phyloP scores from a whole-genome alignment of 2,797 vertebrate species.

The Cirrhinus mrigala region DNA sequence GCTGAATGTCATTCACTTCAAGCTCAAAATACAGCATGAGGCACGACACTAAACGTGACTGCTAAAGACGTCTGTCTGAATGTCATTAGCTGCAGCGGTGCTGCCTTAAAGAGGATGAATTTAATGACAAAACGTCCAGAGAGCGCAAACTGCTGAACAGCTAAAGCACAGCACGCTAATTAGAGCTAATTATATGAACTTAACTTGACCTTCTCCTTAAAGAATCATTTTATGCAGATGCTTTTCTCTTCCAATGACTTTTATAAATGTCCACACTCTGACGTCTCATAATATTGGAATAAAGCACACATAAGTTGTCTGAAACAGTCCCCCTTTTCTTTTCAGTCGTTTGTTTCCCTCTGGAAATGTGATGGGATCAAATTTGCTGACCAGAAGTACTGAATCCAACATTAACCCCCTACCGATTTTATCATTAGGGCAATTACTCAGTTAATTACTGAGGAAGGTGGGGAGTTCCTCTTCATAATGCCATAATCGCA shows the following conservation, averaged over 20 bases:
- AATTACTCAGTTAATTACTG: conserved; percentile 50
- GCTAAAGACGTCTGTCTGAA: neutral
- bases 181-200: conserved; percentile 21
- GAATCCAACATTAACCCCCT: conserved; percentile 50
- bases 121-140: neutral
- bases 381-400: neutral
- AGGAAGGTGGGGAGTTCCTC: conserved; percentile 40
- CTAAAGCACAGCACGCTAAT: conserved; percentile 5
- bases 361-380: conserved; percentile 28
- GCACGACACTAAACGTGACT: neutral
- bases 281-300: neutral
- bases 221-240: conserved; percentile 6
- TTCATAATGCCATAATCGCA: conserved; percentile 39
- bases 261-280: neutral
- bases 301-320: neutral
- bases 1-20: neutral
- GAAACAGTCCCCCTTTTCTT: neutral
- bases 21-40: neutral
- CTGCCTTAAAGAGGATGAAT: neutral
- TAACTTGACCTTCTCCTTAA: conserved; percentile 12
- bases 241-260: conserved; percentile 8
- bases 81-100: neutral
- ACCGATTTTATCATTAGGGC: conserved; percentile 55
- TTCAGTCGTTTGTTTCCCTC: conserved; percentile 26
- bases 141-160: neutral